Conservation (phyloP, 1,140 invertebrate species). For the Trichonephila inaurata region DNA sequence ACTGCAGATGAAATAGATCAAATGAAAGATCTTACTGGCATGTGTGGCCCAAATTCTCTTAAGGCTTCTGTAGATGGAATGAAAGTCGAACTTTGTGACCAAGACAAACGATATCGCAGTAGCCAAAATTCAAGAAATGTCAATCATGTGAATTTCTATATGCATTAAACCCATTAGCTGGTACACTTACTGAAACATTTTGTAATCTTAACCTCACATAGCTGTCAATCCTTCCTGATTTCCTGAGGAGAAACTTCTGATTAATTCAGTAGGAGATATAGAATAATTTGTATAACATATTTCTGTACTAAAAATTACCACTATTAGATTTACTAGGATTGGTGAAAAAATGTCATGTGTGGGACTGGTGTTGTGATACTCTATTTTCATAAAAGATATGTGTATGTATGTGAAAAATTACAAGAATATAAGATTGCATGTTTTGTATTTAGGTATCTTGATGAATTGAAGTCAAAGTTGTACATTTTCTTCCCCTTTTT, state of each 20-base stretch:
- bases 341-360: background rate
- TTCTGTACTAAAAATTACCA: background rate
- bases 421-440: background rate
- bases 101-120: background rate
- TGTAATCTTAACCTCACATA: background rate
- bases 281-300: conserved; percentile 31
- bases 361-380: conserved; percentile 39
- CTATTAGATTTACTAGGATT: background rate
- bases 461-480: background rate
- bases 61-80: background rate
- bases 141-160: background rate
- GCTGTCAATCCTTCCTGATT: conserved; percentile 56
- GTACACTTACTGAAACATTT: background rate
- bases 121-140: conserved; percentile 22
- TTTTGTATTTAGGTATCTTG: conserved; percentile 17
- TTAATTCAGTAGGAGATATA: conserved; percentile 3
- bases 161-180: conserved; percentile 31
- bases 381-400: conserved; percentile 54
- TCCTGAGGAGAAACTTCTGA: background rate
- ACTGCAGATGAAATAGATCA: conserved; percentile 56
- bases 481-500: background rate
- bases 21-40: conserved; percentile 57
- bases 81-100: background rate
- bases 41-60: conserved; percentile 21
- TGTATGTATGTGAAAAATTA: conserved; percentile 36